Percentiles rank a stretch among this genome's conserved stretches.
phyloP scores from a whole-genome alignment of 2,888 invertebrate genomes.

The Lasius fuliginosus region DNA sequence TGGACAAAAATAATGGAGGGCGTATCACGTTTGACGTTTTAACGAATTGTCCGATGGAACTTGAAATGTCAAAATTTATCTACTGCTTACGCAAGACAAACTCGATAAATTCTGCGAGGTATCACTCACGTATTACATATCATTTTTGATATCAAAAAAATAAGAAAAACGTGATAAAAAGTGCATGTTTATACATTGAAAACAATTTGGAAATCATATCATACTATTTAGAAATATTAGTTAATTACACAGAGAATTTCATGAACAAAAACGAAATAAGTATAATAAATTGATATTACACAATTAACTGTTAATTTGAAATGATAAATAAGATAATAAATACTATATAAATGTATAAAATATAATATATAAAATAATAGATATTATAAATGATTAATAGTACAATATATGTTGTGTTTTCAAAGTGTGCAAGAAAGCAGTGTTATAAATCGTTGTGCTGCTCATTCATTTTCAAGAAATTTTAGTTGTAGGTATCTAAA shows the following conservation, averaged over 20 bases:
- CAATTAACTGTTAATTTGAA: too few relatives aligned
- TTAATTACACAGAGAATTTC: background rate
- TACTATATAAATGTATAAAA: background rate
- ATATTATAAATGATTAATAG: background rate
- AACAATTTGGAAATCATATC: background rate
- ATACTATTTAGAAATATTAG: background rate
- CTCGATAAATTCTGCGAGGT: constrained; percentile 3
- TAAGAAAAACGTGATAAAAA: background rate
- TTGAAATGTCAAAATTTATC: constrained; percentile 32
- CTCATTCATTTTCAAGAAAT: background rate
- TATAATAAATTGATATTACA: background rate
- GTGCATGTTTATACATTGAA: background rate
- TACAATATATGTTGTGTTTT: background rate
- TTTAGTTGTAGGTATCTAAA: background rate
- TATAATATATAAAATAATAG: background rate
- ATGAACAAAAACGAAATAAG: background rate
- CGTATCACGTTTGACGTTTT: constrained; percentile 17
- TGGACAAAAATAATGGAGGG: background rate
- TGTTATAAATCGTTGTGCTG: background rate
- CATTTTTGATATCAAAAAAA: background rate
- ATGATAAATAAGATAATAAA: too few relatives aligned
- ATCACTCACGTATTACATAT: background rate
- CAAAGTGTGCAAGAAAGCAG: background rate
- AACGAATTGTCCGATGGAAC: background rate
- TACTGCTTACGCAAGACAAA: background rate